Evolutionary conservation across 1,140 invertebrate species (phyloP), one percentile per base, ranked within the genome.

Genomic region (Brachionus koreanus): DNA sequence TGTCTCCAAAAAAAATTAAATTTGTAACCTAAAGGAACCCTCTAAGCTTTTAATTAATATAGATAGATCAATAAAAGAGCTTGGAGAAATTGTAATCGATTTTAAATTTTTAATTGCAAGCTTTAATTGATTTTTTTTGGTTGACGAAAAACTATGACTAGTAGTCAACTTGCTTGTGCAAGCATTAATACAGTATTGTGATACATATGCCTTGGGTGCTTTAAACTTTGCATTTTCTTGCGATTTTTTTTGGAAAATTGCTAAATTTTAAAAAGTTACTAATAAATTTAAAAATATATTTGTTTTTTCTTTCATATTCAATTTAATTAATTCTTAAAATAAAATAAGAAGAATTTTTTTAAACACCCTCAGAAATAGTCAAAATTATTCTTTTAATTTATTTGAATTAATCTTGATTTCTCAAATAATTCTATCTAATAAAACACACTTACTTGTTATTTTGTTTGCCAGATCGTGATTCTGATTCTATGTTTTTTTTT

Each of bases 1-100:
- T 69, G 63, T 65, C 63, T 65, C 63, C 63, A 65, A 37, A 12
- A 65, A 19, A 25, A 65, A 69, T 57, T 57, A 39, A 69, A 37
- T 39, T 69, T 37, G 2, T 69, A 19, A 37, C 65, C 65, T 69
- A 37, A 69, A 69, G 65, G 65, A 69, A 39, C n/a, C 35, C 35
- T 39, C 19, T 2, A 69, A 37, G 49, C 49, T 25, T 57, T 57
- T 9, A 25, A 57, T 57, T 57, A 57, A 57, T 57, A 57, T 19
- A 57, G 49, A 57, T 57, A 57, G 49, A 57, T 57, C 49, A 57
- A 57, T 57, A 19, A 57, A 19, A 57, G 49, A 23, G 49, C 49
- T 57, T 25, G 4, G 19, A 57, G 49, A 23, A 57, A 57, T 42
- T 57, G 2, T 57, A 57, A 57, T 57, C 49, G 49, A 57, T 57